Percentiles rank a stretch among this genome's conserved stretches.
Evolutionary conservation across 2,797 vertebrate genomes (phyloP).

Genomic region (Odontamblyopus lacepedii): DNA sequence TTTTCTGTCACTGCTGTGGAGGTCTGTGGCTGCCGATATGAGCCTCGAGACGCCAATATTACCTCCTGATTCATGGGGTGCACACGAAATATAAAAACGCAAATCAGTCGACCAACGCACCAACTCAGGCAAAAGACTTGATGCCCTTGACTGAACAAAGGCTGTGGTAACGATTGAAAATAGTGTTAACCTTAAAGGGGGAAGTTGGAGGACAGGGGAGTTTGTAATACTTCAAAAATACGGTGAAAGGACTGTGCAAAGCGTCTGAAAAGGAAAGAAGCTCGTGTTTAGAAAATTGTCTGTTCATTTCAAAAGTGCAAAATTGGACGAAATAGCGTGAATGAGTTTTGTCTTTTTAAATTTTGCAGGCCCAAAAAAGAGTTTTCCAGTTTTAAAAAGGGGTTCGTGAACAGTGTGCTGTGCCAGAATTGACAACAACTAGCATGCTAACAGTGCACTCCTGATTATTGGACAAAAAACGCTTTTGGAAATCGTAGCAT

Average conservation of each 20-base stretch:
- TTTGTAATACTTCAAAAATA: conserved; percentile 2
- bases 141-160: conserved; percentile 48
- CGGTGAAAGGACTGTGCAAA: not conserved
- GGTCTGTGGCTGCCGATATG: conserved; percentile 37
- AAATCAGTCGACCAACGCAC: conserved; percentile 55
- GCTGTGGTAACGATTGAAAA: conserved; percentile 53
- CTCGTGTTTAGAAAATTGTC: conserved; percentile 9
- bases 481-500: not conserved
- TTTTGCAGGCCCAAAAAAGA: conserved; percentile 38
- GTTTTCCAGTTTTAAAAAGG: not conserved
- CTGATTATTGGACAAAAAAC: no score
- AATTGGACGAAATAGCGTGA: not conserved
- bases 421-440: no score
- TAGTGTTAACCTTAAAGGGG: conserved; percentile 46
- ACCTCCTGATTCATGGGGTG: conserved; percentile 62
- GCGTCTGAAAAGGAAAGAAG: not conserved
- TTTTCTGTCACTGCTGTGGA: conserved; percentile 5
- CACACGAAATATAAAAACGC: conserved; percentile 59
- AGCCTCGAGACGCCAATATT: conserved; percentile 34
- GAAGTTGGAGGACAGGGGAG: conserved; percentile 24
- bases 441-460: no score
- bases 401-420: not conserved
- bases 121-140: conserved; percentile 19
- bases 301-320: conserved; percentile 5
- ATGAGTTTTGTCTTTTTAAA: no score